Base-by-base conservation (phyloP, 1,140 invertebrate genomes). In the Melitaea cinxia region DNA sequence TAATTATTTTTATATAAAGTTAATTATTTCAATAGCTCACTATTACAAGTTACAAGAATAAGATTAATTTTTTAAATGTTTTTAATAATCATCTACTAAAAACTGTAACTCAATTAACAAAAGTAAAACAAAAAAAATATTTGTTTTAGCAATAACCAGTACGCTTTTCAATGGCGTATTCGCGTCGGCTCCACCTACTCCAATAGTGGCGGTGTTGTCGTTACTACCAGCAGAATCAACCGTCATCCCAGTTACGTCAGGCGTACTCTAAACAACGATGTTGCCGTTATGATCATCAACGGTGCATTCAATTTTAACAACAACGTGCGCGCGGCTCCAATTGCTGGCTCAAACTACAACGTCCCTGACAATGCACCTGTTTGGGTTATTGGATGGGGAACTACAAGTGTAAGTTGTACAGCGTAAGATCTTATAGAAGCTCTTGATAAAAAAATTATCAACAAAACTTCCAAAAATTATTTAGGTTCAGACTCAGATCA, bases 341-440 rank as follows among this genome's bases (percentile, higher is more conserved):
- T 85, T 19, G 73, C 80, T 7, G 78, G 75, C 0, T 1, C 68
- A 6, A 77, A 75, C 52, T 80, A 76, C 54, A 65, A 69, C 14
- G 57, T 81, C 2, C 57, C 56, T 0, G 77, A 80, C 10, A 87
- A 88, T 10, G 78, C 73, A 2, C 53, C 75, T 12, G 92, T 91
- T n/a, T 85, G 80, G 17, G 88, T 92, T 0, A 89, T 91, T 9
- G 93, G 93, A 52, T 94, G 93, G 93, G 93, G 93, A 26, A 76
- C 88, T 42, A 70, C 80, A 3, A 69, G 78, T 47, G 91, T 92
- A 72, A 42, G 37, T 42, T 42, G 26, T n/a, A n/a, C n/a, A n/a
- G n/a, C n/a, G n/a, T n/a, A n/a, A n/a, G n/a, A n/a, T n/a, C n/a
- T n/a, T n/a, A n/a, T n/a, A n/a, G n/a, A n/a, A n/a, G n/a, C n/a